A percentile compares a stretch with the other conserved stretches of the same genome.
Conservation (phyloP, 1,140 invertebrate species). For the Lasioglossum albipes region DNA sequence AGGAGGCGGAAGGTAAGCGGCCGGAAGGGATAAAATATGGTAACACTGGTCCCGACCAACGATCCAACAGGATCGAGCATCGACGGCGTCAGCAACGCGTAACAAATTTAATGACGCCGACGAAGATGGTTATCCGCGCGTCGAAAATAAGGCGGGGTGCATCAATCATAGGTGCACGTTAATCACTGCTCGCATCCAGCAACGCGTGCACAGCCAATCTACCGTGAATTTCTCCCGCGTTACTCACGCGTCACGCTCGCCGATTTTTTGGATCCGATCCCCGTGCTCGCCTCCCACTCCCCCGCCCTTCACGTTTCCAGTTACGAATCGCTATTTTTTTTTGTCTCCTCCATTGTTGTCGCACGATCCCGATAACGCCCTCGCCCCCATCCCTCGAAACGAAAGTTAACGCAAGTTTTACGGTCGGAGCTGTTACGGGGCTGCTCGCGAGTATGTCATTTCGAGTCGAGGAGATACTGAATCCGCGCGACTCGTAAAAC, state of each 20-base stretch:
- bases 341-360: neutral
- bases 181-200: constrained; percentile 24
- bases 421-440: neutral
- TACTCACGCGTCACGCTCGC: constrained; percentile 7
- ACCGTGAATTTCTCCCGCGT: constrained; percentile 50
- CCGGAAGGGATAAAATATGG: too few relatives aligned
- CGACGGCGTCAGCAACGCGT: neutral
- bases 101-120: constrained; percentile 27
- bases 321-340: neutral
- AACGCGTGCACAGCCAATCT: constrained; percentile 50
- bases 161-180: constrained; percentile 57
- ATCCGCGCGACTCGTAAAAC: too few relatives aligned
- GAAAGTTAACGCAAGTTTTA: neutral
- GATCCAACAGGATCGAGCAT: neutral
- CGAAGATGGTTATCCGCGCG: constrained; percentile 28
- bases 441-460: too few relatives aligned
- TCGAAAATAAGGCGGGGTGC: constrained; percentile 43
- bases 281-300: neutral
- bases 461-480: too few relatives aligned
- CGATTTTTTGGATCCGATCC: neutral
- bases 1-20: too few relatives aligned
- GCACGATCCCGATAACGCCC: neutral
- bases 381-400: neutral
- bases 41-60: too few relatives aligned
- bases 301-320: neutral